These are phyloP conservation scores for Nannospalax galili DNA, from an alignment of 2,113 vertebrate genomes.

Conservation along the genomic window DNA sequence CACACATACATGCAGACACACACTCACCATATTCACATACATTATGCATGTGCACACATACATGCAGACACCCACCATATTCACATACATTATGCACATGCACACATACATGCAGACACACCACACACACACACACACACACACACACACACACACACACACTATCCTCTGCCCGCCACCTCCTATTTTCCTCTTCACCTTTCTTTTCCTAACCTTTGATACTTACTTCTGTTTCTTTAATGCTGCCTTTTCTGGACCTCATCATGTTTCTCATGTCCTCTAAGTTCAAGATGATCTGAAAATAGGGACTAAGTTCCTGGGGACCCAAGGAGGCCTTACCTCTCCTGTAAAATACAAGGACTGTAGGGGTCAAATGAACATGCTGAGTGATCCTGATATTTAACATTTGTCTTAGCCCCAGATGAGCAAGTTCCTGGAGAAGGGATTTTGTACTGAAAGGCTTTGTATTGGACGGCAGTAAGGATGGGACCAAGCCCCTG, in stretches of 20 bases:
- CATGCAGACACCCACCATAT: neutral
- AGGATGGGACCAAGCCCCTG: neutral
- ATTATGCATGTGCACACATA: neutral
- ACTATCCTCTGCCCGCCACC: neutral
- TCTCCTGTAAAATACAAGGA: neutral
- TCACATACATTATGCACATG: neutral
- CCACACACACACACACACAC: neutral
- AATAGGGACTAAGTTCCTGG: neutral
- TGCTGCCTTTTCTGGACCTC: neutral
- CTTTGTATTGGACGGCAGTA: neutral
- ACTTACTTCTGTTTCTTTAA: constrained; percentile 7
- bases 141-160: neutral
- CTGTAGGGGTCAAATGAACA: neutral
- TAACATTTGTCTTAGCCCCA: neutral
- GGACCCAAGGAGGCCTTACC: neutral
- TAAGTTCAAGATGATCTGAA: neutral
- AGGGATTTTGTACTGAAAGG: neutral
- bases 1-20: neutral
- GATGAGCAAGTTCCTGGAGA: neutral
- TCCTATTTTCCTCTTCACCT: neutral
- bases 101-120: neutral
- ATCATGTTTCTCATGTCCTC: neutral
- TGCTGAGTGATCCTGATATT: neutral
- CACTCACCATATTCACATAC: no score
- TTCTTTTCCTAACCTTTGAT: neutral